These are phyloP conservation scores for Mystacides longicornis DNA, from an alignment of 2,888 invertebrate species.

Conservation along the genomic window DNA sequence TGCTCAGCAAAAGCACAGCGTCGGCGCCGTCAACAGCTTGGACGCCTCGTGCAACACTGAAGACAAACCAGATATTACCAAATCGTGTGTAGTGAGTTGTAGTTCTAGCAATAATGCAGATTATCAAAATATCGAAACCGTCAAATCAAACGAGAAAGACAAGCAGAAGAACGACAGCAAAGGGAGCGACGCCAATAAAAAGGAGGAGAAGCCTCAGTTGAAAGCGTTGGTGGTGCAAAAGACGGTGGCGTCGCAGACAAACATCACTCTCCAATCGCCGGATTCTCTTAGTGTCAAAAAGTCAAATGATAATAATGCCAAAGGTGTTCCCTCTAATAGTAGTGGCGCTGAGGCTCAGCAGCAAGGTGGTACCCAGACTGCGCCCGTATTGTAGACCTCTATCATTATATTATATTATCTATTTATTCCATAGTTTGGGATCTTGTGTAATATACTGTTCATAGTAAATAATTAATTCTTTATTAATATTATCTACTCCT, in stretches of 20 bases:
- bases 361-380: not conserved
- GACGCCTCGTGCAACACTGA: conserved; percentile 20
- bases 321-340: conserved; percentile 8
- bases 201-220: conserved; percentile 10
- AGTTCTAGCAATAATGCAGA: not conserved
- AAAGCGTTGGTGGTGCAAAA: conserved; percentile 21
- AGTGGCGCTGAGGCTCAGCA: not conserved
- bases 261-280: conserved; percentile 41
- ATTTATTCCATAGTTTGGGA: no score
- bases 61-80: conserved; percentile 25
- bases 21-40: conserved; percentile 13
- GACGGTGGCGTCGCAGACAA: conserved; percentile 41
- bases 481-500: no score
- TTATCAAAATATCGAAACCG: conserved; percentile 5
- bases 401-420: no score
- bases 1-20: not conserved
- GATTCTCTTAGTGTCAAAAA: conserved; percentile 27
- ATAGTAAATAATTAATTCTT: no score
- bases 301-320: conserved; percentile 24
- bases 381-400: no score
- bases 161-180: not conserved
- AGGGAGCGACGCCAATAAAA: not conserved
- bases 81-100: not conserved
- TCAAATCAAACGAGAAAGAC: not conserved
- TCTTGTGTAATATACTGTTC: no score